phyloP scores from a whole-genome alignment of 2,797 vertebrate species.

The Dryobates pubescens region DNA sequence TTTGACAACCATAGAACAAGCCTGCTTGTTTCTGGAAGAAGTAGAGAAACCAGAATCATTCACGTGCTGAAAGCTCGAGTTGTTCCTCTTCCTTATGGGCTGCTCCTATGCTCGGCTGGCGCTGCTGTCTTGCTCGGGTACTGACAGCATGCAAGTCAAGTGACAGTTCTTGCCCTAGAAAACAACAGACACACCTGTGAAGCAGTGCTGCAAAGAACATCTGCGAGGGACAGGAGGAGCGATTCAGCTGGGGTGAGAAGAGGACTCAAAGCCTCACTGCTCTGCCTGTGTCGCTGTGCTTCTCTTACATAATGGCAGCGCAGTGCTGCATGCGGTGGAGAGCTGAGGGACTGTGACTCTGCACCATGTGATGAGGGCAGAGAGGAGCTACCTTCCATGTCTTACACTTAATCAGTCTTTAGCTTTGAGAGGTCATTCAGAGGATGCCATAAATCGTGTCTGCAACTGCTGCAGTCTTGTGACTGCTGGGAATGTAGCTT shows the following conservation, averaged over 20 bases:
- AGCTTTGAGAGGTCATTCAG: constrained; percentile 40
- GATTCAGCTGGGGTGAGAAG: not conserved
- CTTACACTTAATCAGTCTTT: constrained; percentile 34
- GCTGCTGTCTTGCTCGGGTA: not conserved
- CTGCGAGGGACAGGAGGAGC: accelerated
- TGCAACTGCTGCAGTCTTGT: constrained; percentile 68
- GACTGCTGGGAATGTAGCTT: constrained; percentile 56
- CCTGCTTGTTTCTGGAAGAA: not conserved
- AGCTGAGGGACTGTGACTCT: not conserved
- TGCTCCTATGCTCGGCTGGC: not conserved
- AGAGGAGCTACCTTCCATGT: constrained; percentile 18
- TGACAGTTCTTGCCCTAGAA: not conserved
- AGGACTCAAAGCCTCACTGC: accelerated
- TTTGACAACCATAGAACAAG: not conserved
- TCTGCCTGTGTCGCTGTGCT: not conserved
- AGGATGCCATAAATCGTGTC: constrained; percentile 66
- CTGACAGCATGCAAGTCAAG: not conserved
- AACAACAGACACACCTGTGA: not conserved
- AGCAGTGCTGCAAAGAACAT: not conserved
- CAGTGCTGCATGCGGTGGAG: not conserved
- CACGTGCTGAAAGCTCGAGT: not conserved
- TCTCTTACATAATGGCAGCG: not conserved
- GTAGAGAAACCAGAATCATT: not conserved
- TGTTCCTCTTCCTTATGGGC: not conserved
- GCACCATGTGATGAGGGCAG: not conserved